Percentiles rank a stretch among this genome's conserved stretches.
Evolutionary conservation across 2,113 vertebrate species (phyloP).

Genomic region (Python bivittatus): DNA sequence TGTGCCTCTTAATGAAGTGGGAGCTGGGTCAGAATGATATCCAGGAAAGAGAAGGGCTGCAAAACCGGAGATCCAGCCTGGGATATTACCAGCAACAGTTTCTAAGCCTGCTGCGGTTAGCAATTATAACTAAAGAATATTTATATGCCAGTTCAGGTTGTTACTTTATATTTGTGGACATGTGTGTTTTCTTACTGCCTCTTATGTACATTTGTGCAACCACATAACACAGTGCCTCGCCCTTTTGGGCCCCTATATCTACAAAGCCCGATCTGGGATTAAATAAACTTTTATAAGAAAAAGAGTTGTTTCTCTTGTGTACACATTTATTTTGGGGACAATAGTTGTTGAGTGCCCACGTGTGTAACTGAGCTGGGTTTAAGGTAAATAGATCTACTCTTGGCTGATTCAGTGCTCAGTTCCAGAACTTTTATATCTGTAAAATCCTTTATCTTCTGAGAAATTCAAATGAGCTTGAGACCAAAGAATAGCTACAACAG

Average conservation of each 20-base stretch:
- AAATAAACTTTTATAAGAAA: constrained; percentile 33
- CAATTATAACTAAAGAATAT: background rate
- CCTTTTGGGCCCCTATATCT: constrained; percentile 9
- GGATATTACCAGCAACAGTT: background rate
- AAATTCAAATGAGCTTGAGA: background rate
- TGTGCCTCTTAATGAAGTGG: background rate
- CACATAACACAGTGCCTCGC: constrained; percentile 20
- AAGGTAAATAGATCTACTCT: background rate
- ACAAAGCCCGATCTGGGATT: background rate
- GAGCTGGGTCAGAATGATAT: background rate
- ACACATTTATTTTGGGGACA: background rate
- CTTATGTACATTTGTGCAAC: constrained; percentile 13
- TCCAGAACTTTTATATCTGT: background rate
- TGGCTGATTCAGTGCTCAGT: background rate
- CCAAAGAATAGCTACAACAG: background rate
- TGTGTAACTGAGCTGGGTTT: background rate
- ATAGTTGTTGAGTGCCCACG: background rate
- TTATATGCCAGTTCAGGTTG: constrained; percentile 14
- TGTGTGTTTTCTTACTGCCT: constrained; percentile 10
- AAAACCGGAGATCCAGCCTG: background rate
- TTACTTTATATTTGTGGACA: constrained; percentile 9
- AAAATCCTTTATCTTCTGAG: background rate
- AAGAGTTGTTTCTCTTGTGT: background rate
- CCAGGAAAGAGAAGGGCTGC: background rate
- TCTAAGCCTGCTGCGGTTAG: background rate